Percentiles rank a stretch among this genome's conserved stretches.
Conservation (phyloP, 1,140 invertebrate genomes). For the Pseudomyrmex cubaensis region DNA sequence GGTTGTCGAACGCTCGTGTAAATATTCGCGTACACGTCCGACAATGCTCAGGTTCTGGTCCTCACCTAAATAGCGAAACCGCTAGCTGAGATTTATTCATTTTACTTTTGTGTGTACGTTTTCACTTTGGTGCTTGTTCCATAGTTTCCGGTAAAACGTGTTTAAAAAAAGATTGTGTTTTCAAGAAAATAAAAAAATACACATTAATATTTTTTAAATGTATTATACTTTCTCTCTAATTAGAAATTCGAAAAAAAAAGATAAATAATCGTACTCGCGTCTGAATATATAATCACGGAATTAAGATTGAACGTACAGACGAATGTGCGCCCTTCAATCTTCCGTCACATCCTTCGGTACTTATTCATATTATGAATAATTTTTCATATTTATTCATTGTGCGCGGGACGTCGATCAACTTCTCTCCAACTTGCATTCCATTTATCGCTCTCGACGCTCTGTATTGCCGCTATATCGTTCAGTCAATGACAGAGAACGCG, state of each 20-base stretch:
- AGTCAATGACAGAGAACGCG: conserved; percentile 20
- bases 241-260: neutral
- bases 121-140: conserved; percentile 2
- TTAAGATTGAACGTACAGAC: neutral
- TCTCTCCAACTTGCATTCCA: neutral
- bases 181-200: neutral
- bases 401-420: neutral
- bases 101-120: conserved; percentile 4
- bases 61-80: conserved; percentile 49
- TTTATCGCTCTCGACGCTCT: conserved; percentile 14
- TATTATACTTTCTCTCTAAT: neutral
- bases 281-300: neutral
- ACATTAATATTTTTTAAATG: neutral
- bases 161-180: neutral
- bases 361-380: conserved; percentile 24
- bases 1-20: conserved; percentile 53
- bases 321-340: neutral
- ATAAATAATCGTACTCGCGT: too few species aligned
- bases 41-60: conserved; percentile 6
- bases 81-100: conserved; percentile 33
- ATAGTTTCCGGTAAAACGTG: neutral
- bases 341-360: neutral
- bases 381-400: conserved; percentile 48
- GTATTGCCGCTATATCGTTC: neutral
- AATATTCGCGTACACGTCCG: conserved; percentile 47